Conservation (phyloP, 2,113 vertebrate species). For the Microcebus griseorufus region DNA sequence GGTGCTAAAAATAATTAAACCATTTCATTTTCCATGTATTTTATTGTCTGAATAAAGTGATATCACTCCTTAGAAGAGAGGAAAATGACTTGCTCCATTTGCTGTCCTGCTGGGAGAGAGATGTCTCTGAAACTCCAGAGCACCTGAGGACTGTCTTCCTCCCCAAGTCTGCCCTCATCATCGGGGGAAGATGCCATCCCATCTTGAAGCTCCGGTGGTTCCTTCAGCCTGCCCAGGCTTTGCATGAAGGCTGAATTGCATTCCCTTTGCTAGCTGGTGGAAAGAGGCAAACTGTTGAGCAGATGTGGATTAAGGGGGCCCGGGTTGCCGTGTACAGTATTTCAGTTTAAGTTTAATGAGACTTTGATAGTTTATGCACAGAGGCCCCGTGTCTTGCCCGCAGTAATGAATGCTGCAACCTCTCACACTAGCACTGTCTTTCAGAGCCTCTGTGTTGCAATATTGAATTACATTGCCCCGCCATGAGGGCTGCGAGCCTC, state of each 20-base stretch:
- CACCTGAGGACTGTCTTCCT: not conserved
- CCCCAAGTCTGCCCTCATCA: not conserved
- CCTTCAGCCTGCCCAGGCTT: conserved; percentile 43
- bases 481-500: conserved; percentile 50
- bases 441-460: conserved; percentile 15
- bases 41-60: conserved; percentile 53
- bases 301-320: conserved; percentile 81
- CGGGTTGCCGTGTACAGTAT: conserved; percentile 63
- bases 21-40: conserved; percentile 62
- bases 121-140: conserved; percentile 9
- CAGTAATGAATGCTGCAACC: conserved; percentile 74
- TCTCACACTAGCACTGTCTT: conserved; percentile 78
- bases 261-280: conserved; percentile 8
- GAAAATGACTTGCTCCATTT: not conserved
- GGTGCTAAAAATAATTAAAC: conserved; percentile 66
- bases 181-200: not conserved
- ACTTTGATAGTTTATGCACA: conserved; percentile 81
- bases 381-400: conserved; percentile 64
- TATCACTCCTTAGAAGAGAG: conserved; percentile 9
- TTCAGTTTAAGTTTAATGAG: conserved; percentile 75
- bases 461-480: conserved; percentile 71
- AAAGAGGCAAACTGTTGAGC: conserved; percentile 74
- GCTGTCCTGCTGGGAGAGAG: conserved; percentile 46
- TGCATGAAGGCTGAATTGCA: not conserved
- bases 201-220: conserved; percentile 26